phyloP scores from a whole-genome alignment of 2,888 invertebrate species.

The Drosophila robusta region DNA sequence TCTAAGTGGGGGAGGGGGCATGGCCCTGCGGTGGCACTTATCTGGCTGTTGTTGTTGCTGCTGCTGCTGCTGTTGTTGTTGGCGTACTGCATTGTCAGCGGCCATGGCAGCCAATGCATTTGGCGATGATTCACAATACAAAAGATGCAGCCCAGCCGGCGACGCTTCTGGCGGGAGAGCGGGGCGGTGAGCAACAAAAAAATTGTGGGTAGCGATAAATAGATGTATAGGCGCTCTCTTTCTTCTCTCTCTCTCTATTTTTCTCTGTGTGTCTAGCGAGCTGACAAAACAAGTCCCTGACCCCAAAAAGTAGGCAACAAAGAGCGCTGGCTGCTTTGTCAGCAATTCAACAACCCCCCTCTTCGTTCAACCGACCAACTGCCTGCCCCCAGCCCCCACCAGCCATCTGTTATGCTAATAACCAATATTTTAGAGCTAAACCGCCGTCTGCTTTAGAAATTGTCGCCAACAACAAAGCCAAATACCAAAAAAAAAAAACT shows the following conservation, averaged over 20 bases:
- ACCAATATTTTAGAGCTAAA: slow-evolving; percentile 71
- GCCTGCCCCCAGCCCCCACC: background rate
- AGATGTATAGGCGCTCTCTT: slow-evolving; percentile 52
- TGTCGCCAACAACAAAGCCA: slow-evolving; percentile 46
- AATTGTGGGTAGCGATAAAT: slow-evolving; percentile 62
- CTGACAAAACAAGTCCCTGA: slow-evolving; percentile 79
- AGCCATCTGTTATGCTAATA: slow-evolving; percentile 62
- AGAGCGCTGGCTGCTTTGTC: slow-evolving; percentile 70
- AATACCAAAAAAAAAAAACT: slow-evolving; percentile 19
- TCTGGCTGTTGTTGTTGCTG: slow-evolving; percentile 35
- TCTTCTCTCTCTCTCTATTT: slow-evolving; percentile 3
- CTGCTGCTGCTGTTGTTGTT: slow-evolving; percentile 29
- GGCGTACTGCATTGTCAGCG: slow-evolving; percentile 52
- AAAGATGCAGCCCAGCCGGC: slow-evolving; percentile 63
- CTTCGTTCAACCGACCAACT: background rate
- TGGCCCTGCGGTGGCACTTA: slow-evolving; percentile 42
- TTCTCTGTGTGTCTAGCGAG: slow-evolving; percentile 25
- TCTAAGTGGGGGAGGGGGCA: background rate
- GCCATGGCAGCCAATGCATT: slow-evolving; percentile 62
- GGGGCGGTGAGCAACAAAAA: slow-evolving; percentile 24
- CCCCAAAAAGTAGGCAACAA: slow-evolving; percentile 77
- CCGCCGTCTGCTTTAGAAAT: slow-evolving; percentile 55
- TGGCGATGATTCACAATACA: slow-evolving; percentile 72
- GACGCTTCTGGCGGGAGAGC: slow-evolving; percentile 7
- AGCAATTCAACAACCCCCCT: slow-evolving; percentile 46